Evolutionary conservation across 2,113 vertebrate species (phyloP).

Genomic region (Anhinga rufa): DNA sequence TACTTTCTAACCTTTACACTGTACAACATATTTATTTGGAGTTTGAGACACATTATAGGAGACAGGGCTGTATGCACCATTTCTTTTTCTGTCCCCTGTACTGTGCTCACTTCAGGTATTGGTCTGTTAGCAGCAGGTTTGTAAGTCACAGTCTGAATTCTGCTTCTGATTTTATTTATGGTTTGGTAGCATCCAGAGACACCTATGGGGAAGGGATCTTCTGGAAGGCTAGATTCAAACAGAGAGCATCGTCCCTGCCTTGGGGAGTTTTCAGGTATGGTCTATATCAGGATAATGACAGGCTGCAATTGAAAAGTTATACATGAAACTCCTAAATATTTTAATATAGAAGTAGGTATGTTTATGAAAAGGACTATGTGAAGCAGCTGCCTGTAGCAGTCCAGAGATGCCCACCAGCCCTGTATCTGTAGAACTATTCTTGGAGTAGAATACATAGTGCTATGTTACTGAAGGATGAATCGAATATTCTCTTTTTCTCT

Average conservation of each 20-base stretch:
- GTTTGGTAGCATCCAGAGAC: not conserved
- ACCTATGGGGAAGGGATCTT: not conserved
- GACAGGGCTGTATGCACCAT: not conserved
- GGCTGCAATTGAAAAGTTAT: not conserved
- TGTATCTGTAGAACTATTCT: not conserved
- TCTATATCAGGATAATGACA: not conserved
- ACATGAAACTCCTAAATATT: not conserved
- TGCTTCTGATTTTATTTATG: not conserved
- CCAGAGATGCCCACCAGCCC: not conserved
- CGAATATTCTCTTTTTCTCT: not conserved
- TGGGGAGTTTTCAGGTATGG: not conserved
- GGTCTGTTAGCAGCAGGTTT: not conserved
- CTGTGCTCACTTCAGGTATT: not conserved
- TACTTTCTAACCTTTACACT: not conserved
- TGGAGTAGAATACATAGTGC: not conserved
- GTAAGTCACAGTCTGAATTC: not conserved
- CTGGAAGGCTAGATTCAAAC: not conserved
- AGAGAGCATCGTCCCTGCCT: not conserved
- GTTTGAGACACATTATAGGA: not conserved
- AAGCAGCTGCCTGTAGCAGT: not conserved
- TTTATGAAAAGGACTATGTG: not conserved
- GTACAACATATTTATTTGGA: not conserved
- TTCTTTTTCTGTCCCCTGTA: not conserved
- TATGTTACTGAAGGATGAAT: not conserved
- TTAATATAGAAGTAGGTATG: not conserved